Evolutionary conservation across 2,797 vertebrate genomes (phyloP), one percentile per base, ranked within the genome.

Genomic region (Hoplostethus mediterraneus): DNA sequence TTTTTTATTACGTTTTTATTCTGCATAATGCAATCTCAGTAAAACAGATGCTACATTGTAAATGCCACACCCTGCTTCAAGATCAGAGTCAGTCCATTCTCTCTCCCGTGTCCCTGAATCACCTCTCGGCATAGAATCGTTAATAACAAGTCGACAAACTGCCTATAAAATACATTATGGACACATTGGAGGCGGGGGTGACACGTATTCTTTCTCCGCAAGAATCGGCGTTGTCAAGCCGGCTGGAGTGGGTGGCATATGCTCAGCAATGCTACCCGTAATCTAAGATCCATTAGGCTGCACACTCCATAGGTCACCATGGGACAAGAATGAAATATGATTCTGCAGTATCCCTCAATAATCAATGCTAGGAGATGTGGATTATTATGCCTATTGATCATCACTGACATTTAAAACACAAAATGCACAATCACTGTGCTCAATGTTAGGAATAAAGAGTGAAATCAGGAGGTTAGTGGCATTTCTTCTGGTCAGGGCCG

Each of bases 241-340:
- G 47, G 67, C n/a, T 52, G 42, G 49, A 73, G 36, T 6, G 10
- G 4, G n/a, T 65, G 42, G 10, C 1, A 17, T 45, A 67, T 77
- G 45, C 62, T 75, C 75, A 63, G 70, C 58, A 25, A 21, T 33
- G 71, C 73, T 77, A 69, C 47, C 48, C 6, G 47, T 60, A 63
- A 84, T 79, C 55, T 59, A 78, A 85, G 61, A 81, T 3, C 73
- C 77, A 62, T 58, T 25, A 63, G 54, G 54, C 63, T 52, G 62
- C 61, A 5, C 49, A 38, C 16, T 30, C 78, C 59, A 54, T 73
- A 64, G 72, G 75, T 83, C 77, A 75, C 55, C 53, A 59, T 56
- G 71, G 67, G 42, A 57, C 79, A 33, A 67, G 59, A 79, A 67
- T 71, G 86, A 80, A 89, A 93, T 71, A 67, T 61, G 85, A 92